Base-by-base conservation (phyloP, 2,888 invertebrate genomes). In the Eupsilia transversa region DNA sequence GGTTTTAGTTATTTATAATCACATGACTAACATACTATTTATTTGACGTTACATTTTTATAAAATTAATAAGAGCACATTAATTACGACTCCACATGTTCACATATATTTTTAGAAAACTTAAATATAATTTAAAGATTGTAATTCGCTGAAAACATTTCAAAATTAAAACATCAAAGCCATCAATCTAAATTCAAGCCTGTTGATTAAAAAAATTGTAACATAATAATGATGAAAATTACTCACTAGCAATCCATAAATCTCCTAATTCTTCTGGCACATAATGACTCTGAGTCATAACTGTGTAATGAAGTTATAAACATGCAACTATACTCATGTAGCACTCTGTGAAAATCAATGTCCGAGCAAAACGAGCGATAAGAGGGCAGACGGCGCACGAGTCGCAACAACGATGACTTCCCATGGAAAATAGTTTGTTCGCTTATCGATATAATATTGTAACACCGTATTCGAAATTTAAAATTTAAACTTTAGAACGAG, bases 231-330 rank as follows among this genome's bases (percentile, higher is more conserved):
- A 88, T 90, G 89, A 88, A 89, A 89, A 89, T 89, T 92, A 95
- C 95, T 95, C 90, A 95, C 95, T 91, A 90, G 89, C 80, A 89
- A 92, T 92, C 91, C 91, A 90, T 92, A 91, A 93, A 93, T 92
- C 91, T 94, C 90, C 89, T 92, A 91, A 92, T 92, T 91, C 91
- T 90, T 90, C 91, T 90, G 87, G 92, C 92, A 93, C 92, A 90
- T 88, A 91, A 91, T 91, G 89, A 92, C 90, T 91, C 83, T 90
- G 91, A 93, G 91, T 92, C 93, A 93, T 93, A 92, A 92, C 90
- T 90, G 88, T 91, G 90, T 89, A 91, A 89, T 89, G 91, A 89
- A 91, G 90, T 92, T 93, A 92, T 91, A 91, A 94, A 93, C 93
- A 93, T 91, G 87, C 89, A 91, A 89, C 79, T 80, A 76, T 90